These are phyloP conservation scores for Volucella bombylans DNA, from an alignment of 2,888 invertebrate genomes.

Conservation along the genomic window DNA sequence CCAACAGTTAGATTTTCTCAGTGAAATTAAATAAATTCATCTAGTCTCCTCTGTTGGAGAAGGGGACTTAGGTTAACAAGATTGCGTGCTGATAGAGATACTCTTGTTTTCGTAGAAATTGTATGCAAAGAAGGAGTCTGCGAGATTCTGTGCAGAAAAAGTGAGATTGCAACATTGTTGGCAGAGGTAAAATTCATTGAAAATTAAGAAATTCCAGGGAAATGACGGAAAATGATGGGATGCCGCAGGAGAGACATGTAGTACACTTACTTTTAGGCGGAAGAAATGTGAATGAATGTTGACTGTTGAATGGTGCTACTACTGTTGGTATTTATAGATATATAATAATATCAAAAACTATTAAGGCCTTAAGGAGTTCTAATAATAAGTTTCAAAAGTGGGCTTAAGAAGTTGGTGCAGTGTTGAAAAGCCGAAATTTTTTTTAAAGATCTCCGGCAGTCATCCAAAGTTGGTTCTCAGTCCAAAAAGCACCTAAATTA, in stretches of 20 bases:
- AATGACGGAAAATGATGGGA: slow-evolving; percentile 2
- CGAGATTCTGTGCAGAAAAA: slow-evolving; percentile 9
- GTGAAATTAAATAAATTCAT: slow-evolving; percentile 38
- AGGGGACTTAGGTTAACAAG: background rate
- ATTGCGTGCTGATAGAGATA: slow-evolving; percentile 45
- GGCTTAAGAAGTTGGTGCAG: too few relatives aligned
- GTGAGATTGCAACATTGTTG: background rate
- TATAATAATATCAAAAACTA: too few relatives aligned
- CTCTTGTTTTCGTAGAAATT: slow-evolving; percentile 63
- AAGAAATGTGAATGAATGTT: background rate
- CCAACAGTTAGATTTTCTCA: slow-evolving; percentile 23
- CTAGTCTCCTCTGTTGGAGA: background rate
- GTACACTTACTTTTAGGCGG: background rate
- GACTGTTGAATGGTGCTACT: background rate
- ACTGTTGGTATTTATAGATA: background rate
- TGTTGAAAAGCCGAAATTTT: too few relatives aligned
- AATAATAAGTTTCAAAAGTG: too few relatives aligned
- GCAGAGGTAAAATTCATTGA: background rate
- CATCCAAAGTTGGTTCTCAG: too few relatives aligned
- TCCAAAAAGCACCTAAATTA: too few relatives aligned
- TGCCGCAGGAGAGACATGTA: slow-evolving; percentile 17
- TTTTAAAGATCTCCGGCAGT: too few relatives aligned
- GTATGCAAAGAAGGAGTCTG: slow-evolving; percentile 34
- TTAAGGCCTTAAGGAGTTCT: too few relatives aligned
- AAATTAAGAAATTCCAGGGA: background rate